phyloP scores from a whole-genome alignment of 2,113 vertebrate species.

The Struthidea cinerea region DNA sequence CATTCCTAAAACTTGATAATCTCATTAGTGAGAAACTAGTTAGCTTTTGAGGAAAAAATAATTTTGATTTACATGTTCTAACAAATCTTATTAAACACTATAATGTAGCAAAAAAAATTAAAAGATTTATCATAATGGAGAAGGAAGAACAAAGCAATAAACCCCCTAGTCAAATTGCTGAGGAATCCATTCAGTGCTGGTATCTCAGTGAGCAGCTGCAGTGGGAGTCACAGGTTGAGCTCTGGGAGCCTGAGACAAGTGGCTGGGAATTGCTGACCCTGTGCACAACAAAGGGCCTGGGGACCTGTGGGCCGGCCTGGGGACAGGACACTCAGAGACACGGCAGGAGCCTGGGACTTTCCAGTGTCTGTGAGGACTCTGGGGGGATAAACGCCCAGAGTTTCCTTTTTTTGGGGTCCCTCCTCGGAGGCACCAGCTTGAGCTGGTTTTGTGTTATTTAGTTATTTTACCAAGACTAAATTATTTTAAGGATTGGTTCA shows the following conservation, averaged over 20 bases:
- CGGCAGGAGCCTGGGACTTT: rapidly evolving
- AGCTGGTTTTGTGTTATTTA: background rate
- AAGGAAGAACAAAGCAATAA: background rate
- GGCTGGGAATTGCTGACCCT: rapidly evolving
- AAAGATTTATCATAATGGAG: background rate
- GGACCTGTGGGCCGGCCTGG: background rate
- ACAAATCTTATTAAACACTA: background rate
- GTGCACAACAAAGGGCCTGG: background rate
- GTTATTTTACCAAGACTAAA: background rate
- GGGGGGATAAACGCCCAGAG: background rate
- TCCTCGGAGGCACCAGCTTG: background rate
- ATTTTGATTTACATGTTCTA: background rate
- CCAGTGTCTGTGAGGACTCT: background rate
- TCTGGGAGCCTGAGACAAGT: rapidly evolving
- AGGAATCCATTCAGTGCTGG: background rate
- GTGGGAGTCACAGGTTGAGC: rapidly evolving
- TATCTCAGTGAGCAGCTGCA: background rate
- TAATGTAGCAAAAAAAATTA: background rate
- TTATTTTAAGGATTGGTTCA: background rate
- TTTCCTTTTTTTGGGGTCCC: background rate
- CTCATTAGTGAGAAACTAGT: background rate
- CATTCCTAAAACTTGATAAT: background rate
- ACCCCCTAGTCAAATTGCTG: background rate
- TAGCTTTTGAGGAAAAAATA: background rate
- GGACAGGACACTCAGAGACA: background rate